phyloP scores from a whole-genome alignment of 2,113 vertebrate genomes.

The Sus scrofa region T2T-Sscrofa CM000824.6:150803501-150804000 shows the following conservation, averaged over 20 bases:
- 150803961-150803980: background rate
- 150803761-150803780: background rate
- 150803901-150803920: conserved; percentile 13
- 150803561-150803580: background rate
- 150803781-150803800: background rate
- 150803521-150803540: background rate
- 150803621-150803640: background rate
- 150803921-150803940: background rate
- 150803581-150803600: background rate
- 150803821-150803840: background rate
- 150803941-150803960: conserved; percentile 5
- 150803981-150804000: background rate
- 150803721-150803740: background rate
- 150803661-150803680: background rate
- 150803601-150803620: conserved; percentile 20
- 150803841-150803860: background rate
- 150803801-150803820: background rate
- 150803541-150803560: background rate
- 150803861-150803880: conserved; percentile 36
- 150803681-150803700: background rate
- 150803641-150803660: background rate
- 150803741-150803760: background rate
- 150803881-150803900: conserved; percentile 24
- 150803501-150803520: background rate
- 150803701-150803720: background rate